Base-by-base conservation (phyloP, 1,140 invertebrate species). In the Cydia fagiglandana region DNA sequence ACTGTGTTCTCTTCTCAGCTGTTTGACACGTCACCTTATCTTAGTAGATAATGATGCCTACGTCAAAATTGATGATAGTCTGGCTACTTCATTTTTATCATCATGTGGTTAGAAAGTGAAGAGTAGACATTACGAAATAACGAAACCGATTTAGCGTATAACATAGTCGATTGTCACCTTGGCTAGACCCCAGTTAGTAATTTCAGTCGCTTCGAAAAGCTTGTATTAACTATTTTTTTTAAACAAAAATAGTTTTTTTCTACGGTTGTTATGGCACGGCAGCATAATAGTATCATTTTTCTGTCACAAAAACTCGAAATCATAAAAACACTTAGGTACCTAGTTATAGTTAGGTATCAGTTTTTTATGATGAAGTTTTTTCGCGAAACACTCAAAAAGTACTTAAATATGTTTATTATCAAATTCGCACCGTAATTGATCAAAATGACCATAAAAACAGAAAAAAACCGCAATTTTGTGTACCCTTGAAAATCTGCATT, bases 41-140 rank as follows among this genome's bases (percentile, higher is more conserved):
- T 53, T n/a, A 53, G 50, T 53, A 53, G 50, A 53, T 53, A 53
- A 53, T 53, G 50, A n/a, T n/a, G 50, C 50, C 30, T 53, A 53
- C 50, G 50, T 53, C 13, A 53, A 53, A 53, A 17, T 53, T 53
- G 50, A 53, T 45, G 41, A 45, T 13, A 45, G 10, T 41, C 47
- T 1, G 2, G 50, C 15, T 53, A 53, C 50, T 53, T 53, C n/a
- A 17, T 1, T 53, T 53, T 53, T 53, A 53, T 53, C 50, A 53
- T 53, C n/a, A 53, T 53, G 50, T 17, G 13, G 15, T 53, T 17
- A n/a, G 5, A 17, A n/a, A 13, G 50, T 1, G 15, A 53, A 53
- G 13, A 15, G 4, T 53, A 4, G 6, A 53, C 50, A 17, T 17
- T 53, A 53, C 50, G 50, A 17, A 53, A 53, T 13, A 53, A n/a